Evolutionary conservation across 2,797 vertebrate species (phyloP).

Genomic region (Cuniculus paca): DNA sequence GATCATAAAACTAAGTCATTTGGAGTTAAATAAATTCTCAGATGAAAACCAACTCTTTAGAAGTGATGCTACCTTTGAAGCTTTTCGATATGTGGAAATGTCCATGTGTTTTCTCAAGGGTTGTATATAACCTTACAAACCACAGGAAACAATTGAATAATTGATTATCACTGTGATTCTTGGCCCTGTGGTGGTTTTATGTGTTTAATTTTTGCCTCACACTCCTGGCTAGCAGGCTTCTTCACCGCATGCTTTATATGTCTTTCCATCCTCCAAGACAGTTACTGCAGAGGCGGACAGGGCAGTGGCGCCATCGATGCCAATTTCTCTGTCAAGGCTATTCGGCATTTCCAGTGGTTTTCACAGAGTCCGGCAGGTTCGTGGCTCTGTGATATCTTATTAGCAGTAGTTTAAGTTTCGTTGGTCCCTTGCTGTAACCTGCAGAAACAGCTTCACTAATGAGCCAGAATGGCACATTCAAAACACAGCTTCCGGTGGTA

Average conservation of each 20-base stretch:
- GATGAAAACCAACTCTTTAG: background rate
- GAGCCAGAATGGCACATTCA: background rate
- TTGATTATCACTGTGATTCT: background rate
- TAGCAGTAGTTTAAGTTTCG: background rate
- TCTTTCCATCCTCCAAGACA: background rate
- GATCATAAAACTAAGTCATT: background rate
- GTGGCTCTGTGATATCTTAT: background rate
- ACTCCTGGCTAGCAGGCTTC: background rate
- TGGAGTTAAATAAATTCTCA: background rate
- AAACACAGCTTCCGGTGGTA: background rate
- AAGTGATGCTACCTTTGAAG: background rate
- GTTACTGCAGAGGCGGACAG: background rate
- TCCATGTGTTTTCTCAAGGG: background rate
- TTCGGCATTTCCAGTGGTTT: background rate
- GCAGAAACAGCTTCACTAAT: background rate
- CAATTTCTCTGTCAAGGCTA: background rate
- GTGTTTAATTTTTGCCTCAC: background rate
- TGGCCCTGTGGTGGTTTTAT: background rate
- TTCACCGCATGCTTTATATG: background rate
- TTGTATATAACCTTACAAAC: background rate
- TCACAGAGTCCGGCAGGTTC: background rate
- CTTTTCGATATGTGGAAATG: background rate
- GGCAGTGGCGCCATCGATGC: too few species aligned
- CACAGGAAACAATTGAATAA: background rate
- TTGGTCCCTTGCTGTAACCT: background rate